Base-by-base conservation (phyloP, 2,888 invertebrate species). In the Tolmerus cingulatus region DNA sequence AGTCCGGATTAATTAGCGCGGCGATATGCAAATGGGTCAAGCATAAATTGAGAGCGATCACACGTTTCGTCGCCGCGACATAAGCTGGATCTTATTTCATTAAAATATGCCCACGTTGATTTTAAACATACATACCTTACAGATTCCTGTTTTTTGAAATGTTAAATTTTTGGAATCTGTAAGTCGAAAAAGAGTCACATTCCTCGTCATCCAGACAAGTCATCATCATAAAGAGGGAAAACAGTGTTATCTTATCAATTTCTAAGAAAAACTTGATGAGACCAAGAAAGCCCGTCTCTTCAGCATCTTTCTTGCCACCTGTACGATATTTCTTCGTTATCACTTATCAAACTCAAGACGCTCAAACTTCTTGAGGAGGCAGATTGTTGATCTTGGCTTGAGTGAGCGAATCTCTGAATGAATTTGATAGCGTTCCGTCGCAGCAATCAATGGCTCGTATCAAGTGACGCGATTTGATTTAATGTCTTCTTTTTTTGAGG, bases 31-130 rank as follows among this genome's bases (percentile, higher is more conserved):
- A 78, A 78, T 37, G 40, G 78, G 78, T 78, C 78, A 78, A 37
- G 78, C 78, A 78, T 78, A 78, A 43, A 40, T 78, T 40, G 19
- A 78, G 78, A 78, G 37, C 78, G 40, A 78, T 78, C 78, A 43
- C 43, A n/a, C n/a, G 78, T 16, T 46, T 43, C 43, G 78, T 12
- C 3, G 14, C 9, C 40, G 78, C 43, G 43, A 40, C 27, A 66
- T 9, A 19, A 16, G 66, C 66, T 66, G 23, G 27, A 66, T n/a
- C 27, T 66, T 8, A 66, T 12, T 66, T 27, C 27, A 66, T 66
- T 66, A 66, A 66, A 66, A 66, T 66, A 46, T 46, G 23, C 66
- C 23, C 66, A 66, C 66, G 27, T 66, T 23, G 51, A n/a, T 46
- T 46, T 46, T 16, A 16, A 51, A 51, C n/a, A n/a, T n/a, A n/a